These are phyloP conservation scores for Malurus cyaneus DNA, from an alignment of 2,113 vertebrate species.

Conservation along the genomic window DNA sequence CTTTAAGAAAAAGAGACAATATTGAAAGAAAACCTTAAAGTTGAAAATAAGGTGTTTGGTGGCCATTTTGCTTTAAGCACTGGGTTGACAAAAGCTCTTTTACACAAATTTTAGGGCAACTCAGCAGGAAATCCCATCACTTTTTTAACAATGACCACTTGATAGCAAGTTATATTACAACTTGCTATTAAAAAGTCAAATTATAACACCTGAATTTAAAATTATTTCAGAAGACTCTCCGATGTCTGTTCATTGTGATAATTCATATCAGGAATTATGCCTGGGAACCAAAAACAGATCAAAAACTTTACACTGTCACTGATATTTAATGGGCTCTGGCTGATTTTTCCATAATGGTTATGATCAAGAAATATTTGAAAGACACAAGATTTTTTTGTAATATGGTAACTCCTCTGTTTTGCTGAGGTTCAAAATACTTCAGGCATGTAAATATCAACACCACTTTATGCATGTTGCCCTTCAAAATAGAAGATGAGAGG, in stretches of 20 bases:
- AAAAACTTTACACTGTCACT: neutral
- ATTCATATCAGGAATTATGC: neutral
- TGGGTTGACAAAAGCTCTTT: neutral
- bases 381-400: fast-evolving
- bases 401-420: neutral
- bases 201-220: neutral
- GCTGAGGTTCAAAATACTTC: neutral
- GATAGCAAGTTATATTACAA: neutral
- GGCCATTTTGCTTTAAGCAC: neutral
- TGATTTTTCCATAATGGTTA: neutral
- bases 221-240: neutral
- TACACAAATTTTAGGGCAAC: neutral
- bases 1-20: neutral
- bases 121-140: neutral
- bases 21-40: neutral
- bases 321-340: fast-evolving
- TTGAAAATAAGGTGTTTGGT: fast-evolving
- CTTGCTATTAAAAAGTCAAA: neutral
- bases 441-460: neutral
- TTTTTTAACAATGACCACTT: neutral
- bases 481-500: fast-evolving
- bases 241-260: neutral
- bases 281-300: neutral
- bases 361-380: neutral
- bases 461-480: fast-evolving